Base-by-base conservation (phyloP, 2,797 vertebrate genomes). In the Onychomys arenicola region DNA sequence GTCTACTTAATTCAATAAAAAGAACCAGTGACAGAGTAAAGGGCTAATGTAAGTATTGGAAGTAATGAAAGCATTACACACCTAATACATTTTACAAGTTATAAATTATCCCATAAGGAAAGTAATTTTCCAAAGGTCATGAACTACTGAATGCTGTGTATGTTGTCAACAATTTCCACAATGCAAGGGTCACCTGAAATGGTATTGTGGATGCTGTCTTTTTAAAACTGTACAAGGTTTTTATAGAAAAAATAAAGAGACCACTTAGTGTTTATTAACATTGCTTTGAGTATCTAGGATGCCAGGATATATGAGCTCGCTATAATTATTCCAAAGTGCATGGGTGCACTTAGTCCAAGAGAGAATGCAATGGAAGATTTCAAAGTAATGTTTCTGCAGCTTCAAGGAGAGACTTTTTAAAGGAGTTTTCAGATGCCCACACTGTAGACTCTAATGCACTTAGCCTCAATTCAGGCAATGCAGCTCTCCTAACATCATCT, bases 351-450 rank as follows among this genome's bases (percentile, higher is more conserved):
- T 81, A 37, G 52, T n/a, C 19, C 27, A 71, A 61, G 75, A 87
- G 65, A 46, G 12, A 98, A 97, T 94, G 52, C n/a, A 69, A 65
- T n/a, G 61, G 81, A 96, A 93, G 77, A 83, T 95, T 87, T 82
- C 93, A 61, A 61, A 73, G 78, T 52, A 80, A 59, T 55, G 10
- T 27, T 85, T 77, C 34, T 25, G 46, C 73, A 94, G 73, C 88
- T 86, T 94, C 92, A 97, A 98, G 94, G 96, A 98, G 86, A 95
- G 94, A 96, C 95, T 93, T 95, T 49, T 91, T 90, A 96, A 97
- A 96, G 92, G 1, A 65, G 95, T 96, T 97, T 96, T 81, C 43
- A 96, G 96, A 81, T 89, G 63, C 96, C 94, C 97, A 96, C 95
- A 92, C 6, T 90, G 97, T 49, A 61, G 94, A 73, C 97, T 93